Conservation (phyloP, 2,888 invertebrate species). For the Physocephala rufipes region DNA sequence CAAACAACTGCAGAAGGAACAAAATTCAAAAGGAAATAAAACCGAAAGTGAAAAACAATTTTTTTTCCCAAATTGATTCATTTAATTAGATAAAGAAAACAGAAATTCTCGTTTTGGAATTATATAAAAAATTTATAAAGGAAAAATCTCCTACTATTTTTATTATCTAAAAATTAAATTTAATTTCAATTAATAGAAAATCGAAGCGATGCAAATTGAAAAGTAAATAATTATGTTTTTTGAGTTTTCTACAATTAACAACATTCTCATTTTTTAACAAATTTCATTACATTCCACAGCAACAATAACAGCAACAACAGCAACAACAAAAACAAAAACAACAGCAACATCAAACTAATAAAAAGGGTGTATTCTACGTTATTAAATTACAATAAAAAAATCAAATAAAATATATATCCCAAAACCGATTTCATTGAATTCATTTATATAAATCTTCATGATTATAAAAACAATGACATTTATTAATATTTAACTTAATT, state of each 20-base stretch:
- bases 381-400: slow-evolving; percentile 49
- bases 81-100: no score
- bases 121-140: neutral
- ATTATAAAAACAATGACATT: slow-evolving; percentile 40
- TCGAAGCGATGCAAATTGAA: slow-evolving; percentile 32
- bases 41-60: neutral
- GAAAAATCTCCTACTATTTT: slow-evolving; percentile 13
- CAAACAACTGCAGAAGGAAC: neutral
- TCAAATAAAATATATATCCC: slow-evolving; percentile 17
- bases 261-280: slow-evolving; percentile 3
- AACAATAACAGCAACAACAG: slow-evolving; percentile 34
- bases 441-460: slow-evolving; percentile 56
- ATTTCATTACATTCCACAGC: slow-evolving; percentile 37
- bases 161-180: slow-evolving; percentile 13
- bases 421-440: slow-evolving; percentile 1
- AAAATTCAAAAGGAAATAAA: neutral
- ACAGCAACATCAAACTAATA: no score
- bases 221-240: slow-evolving; percentile 47
- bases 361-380: slow-evolving; percentile 60
- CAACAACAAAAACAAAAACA: slow-evolving; percentile 41
- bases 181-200: slow-evolving; percentile 26
- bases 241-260: neutral
- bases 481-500: slow-evolving; percentile 30
- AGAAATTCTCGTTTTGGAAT: neutral
- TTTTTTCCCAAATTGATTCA: no score